Conservation (phyloP, 1,140 invertebrate species). For the Platyscapa corneri region DNA sequence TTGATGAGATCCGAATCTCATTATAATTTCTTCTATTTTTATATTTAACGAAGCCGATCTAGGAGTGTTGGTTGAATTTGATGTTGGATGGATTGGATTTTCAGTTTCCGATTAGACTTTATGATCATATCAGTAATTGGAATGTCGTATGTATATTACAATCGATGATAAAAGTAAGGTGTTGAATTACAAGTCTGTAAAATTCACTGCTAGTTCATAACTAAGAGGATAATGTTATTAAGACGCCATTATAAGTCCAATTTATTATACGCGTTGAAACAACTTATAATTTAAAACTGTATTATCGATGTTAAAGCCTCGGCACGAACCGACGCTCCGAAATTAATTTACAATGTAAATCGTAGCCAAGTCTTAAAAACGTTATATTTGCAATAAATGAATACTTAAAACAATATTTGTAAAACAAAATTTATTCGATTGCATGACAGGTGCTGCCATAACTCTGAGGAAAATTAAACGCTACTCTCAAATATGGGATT, state of each 20-base stretch:
- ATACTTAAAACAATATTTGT: background rate
- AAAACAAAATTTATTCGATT: background rate
- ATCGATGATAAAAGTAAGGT: background rate
- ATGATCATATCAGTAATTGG: background rate
- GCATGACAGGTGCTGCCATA: background rate
- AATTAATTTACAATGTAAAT: background rate
- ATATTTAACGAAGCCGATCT: background rate
- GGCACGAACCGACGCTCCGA: background rate
- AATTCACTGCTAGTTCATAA: background rate
- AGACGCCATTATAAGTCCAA: background rate
- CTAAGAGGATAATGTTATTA: slow-evolving; percentile 6
- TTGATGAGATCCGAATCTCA: slow-evolving; percentile 20
- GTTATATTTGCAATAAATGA: no score
- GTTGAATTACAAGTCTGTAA: background rate
- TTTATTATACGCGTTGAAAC: background rate
- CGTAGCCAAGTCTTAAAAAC: background rate
- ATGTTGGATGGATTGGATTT: slow-evolving; percentile 25
- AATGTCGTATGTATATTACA: background rate
- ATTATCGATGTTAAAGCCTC: background rate
- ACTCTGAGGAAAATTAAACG: background rate
- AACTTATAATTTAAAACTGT: background rate
- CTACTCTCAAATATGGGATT: background rate
- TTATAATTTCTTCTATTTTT: slow-evolving; percentile 12
- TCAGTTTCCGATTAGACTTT: slow-evolving; percentile 16
- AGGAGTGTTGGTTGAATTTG: slow-evolving; percentile 14